These are phyloP conservation scores for Drosophila pseudotakahashii DNA, from an alignment of 2,888 invertebrate genomes.

Conservation along the genomic window DNA sequence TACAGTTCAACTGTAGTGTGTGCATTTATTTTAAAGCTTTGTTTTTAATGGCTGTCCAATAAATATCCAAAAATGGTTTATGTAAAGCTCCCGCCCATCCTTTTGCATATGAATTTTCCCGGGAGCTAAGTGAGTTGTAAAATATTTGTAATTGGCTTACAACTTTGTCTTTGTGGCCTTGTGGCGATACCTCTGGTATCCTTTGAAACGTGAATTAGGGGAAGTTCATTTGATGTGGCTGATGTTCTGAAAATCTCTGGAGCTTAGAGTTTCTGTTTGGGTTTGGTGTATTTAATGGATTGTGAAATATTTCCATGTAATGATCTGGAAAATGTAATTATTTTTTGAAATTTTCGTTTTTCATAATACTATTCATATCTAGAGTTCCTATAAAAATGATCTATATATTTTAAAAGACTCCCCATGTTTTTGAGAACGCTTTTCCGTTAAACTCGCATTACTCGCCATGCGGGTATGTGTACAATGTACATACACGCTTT, in stretches of 20 bases:
- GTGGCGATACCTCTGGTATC: not conserved
- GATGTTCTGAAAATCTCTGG: not conserved
- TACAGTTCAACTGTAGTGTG: slow-evolving; percentile 64
- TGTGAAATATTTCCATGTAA: no score
- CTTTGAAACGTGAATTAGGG: not conserved
- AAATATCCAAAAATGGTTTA: slow-evolving; percentile 51
- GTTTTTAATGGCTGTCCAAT: slow-evolving; percentile 60
- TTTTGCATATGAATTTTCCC: not conserved
- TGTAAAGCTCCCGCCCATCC: slow-evolving; percentile 13
- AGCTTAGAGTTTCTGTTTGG: no score
- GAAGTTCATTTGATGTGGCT: not conserved
- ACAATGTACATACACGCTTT: slow-evolving; percentile 16
- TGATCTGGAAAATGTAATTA: no score
- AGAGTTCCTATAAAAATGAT: no score
- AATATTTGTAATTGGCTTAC: slow-evolving; percentile 12
- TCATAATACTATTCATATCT: no score
- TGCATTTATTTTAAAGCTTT: slow-evolving; percentile 49
- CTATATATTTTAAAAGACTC: not conserved
- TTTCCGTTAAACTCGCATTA: slow-evolving; percentile 2
- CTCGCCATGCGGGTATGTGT: slow-evolving; percentile 2
- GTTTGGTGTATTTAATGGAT: no score
- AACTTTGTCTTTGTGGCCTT: not conserved
- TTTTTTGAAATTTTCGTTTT: no score
- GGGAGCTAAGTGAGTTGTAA: slow-evolving; percentile 2
- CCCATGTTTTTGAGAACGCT: not conserved